These are phyloP conservation scores for Anarrhichthys ocellatus DNA, from an alignment of 2,113 vertebrate genomes.

Conservation along the genomic window DNA sequence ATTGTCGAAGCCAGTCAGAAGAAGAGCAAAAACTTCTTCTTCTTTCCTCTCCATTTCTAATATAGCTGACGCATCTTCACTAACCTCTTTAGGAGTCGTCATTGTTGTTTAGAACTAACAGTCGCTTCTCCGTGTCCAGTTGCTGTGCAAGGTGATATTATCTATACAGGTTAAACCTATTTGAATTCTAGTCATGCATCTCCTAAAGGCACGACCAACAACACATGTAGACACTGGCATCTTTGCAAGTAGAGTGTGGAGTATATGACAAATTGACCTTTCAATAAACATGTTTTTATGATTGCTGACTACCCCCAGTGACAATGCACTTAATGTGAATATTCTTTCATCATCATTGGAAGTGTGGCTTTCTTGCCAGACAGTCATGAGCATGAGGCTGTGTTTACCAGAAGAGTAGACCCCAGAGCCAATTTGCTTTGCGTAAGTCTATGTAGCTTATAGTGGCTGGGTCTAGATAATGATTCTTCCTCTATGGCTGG, in stretches of 20 bases:
- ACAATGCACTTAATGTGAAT: background rate
- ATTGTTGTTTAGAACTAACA: no score
- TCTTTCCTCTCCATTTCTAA: background rate
- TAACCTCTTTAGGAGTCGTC: no score
- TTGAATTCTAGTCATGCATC: background rate
- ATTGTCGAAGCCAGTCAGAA: background rate
- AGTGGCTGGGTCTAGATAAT: slow-evolving; percentile 72
- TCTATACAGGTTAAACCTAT: background rate
- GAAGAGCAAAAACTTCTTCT: background rate
- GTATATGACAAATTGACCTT: background rate
- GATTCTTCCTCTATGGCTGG: slow-evolving; percentile 69
- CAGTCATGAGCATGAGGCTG: slow-evolving; percentile 27
- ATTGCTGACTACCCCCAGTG: background rate
- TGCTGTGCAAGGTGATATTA: background rate
- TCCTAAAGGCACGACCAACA: background rate
- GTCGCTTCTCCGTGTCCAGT: background rate
- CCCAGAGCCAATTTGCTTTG: slow-evolving; percentile 63
- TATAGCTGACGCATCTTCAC: no score
- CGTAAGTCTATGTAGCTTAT: slow-evolving; percentile 78
- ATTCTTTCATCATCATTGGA: slow-evolving; percentile 3
- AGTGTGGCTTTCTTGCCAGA: slow-evolving; percentile 2
- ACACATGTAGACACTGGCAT: background rate
- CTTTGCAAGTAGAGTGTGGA: background rate
- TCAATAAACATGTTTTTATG: background rate
- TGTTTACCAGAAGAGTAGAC: slow-evolving; percentile 45